Conservation (phyloP, 1,140 invertebrate species). For the Tetragnatha versicolor region DNA sequence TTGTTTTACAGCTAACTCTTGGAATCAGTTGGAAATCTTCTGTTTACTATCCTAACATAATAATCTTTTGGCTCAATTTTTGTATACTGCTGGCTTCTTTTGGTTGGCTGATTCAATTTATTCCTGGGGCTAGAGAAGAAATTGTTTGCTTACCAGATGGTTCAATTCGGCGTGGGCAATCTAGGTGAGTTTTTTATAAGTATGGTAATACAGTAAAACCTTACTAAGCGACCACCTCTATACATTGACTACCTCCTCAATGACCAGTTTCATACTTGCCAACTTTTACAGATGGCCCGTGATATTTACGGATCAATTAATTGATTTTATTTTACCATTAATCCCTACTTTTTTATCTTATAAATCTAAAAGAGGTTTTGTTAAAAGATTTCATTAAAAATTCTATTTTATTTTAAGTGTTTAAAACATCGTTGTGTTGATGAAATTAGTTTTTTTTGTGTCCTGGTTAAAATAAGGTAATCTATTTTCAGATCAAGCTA, state of each 20-base stretch:
- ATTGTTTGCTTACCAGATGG: conserved; percentile 92
- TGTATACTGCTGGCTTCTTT: conserved; percentile 84
- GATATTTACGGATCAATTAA: not conserved
- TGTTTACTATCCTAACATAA: conserved; percentile 87
- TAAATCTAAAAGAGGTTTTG: not conserved
- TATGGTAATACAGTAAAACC: not conserved
- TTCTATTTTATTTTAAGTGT: not conserved
- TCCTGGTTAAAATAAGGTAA: too few species aligned
- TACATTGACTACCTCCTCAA: not conserved
- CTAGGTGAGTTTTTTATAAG: conserved; percentile 69
- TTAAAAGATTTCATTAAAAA: not conserved
- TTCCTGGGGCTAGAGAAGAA: conserved; percentile 78
- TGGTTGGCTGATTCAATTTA: conserved; percentile 88
- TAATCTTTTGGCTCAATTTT: conserved; percentile 89
- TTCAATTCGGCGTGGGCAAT: conserved; percentile 83
- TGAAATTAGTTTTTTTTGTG: not conserved
- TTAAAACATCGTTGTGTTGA: not conserved
- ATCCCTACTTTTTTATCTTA: not conserved
- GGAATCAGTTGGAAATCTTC: conserved; percentile 90
- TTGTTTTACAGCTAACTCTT: conserved; percentile 74
- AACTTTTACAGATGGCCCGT: not conserved
- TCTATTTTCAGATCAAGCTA: conserved; percentile 73
- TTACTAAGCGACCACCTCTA: too few species aligned
- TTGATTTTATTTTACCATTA: not conserved
- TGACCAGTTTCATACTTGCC: not conserved